Conservation (phyloP, 2,113 vertebrate species). For the Hippocampus mohnikei region DNA sequence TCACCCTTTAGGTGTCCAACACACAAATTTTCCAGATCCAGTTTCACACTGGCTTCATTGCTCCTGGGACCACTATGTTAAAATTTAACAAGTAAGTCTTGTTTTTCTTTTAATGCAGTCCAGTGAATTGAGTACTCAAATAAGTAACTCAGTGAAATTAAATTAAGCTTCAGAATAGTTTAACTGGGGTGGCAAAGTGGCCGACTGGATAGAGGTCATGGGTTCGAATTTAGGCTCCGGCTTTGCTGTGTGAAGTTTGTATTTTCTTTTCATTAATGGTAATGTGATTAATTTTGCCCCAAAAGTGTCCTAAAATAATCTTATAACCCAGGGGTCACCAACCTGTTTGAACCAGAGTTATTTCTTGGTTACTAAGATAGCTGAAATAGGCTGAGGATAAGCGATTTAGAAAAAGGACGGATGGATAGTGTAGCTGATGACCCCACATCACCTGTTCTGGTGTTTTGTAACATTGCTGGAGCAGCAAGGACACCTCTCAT, state of each 20-base stretch:
- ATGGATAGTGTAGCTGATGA: neutral
- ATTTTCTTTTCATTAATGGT: too few relatives aligned
- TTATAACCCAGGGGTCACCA: too few relatives aligned
- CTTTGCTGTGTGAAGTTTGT: too few relatives aligned
- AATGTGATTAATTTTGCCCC: too few relatives aligned
- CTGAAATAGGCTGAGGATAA: too few relatives aligned
- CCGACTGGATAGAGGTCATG: too few relatives aligned
- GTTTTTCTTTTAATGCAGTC: neutral
- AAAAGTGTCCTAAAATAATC: too few relatives aligned
- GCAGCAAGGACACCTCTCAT: neutral
- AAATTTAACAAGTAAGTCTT: conserved; percentile 92
- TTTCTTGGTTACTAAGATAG: too few relatives aligned
- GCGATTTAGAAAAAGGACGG: too few relatives aligned
- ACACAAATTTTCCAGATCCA: conserved; percentile 99
- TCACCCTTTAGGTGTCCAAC: conserved; percentile 84
- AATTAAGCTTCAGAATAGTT: neutral
- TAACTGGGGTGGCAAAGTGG: too few relatives aligned
- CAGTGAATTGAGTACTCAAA: neutral
- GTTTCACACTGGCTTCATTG: conserved; percentile 96
- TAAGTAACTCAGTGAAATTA: neutral
- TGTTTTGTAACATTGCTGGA: neutral
- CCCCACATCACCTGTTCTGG: neutral
- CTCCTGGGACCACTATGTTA: conserved; percentile 83
- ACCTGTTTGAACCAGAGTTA: too few relatives aligned
- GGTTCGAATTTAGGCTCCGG: too few relatives aligned